Evolutionary conservation across 2,888 invertebrate species (phyloP).

Genomic region (Agonum fuliginosum): DNA sequence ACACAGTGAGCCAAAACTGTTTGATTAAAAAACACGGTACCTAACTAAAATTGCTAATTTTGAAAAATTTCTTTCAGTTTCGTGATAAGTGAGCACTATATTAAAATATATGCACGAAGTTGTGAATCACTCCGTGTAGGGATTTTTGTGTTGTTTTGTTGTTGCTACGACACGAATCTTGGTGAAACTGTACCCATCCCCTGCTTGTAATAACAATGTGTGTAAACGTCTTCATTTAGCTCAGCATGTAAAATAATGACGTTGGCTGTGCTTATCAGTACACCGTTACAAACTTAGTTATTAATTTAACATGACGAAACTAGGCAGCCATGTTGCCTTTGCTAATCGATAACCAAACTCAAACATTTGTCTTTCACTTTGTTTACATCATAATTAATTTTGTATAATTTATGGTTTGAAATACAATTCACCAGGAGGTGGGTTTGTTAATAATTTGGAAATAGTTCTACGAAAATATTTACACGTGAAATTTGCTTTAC

Average conservation of each 20-base stretch:
- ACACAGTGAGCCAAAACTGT: no score
- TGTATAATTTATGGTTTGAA: slow-evolving; percentile 12
- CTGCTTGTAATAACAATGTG: slow-evolving; percentile 31
- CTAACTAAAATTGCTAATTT: no score
- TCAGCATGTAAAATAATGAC: slow-evolving; percentile 32
- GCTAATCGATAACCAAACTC: slow-evolving; percentile 20
- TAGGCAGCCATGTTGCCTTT: neutral
- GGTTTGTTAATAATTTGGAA: neutral
- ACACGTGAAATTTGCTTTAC: no score
- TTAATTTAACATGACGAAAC: slow-evolving; percentile 36
- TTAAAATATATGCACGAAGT: no score
- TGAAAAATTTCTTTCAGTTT: no score
- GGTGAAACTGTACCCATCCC: slow-evolving; percentile 14
- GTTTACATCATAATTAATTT: slow-evolving; percentile 40
- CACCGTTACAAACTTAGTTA: slow-evolving; percentile 28
- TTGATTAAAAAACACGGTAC: no score
- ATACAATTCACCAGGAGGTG: neutral
- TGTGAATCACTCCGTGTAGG: no score
- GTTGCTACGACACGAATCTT: slow-evolving; percentile 15
- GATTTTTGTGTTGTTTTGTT: slow-evolving; percentile 9
- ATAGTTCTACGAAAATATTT: neutral
- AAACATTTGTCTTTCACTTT: slow-evolving; percentile 35
- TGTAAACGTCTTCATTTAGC: slow-evolving; percentile 36
- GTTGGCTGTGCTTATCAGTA: slow-evolving; percentile 25
- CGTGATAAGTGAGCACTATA: no score